Conservation (phyloP, 2,888 invertebrate species). For the Cosmia trapezina region DNA sequence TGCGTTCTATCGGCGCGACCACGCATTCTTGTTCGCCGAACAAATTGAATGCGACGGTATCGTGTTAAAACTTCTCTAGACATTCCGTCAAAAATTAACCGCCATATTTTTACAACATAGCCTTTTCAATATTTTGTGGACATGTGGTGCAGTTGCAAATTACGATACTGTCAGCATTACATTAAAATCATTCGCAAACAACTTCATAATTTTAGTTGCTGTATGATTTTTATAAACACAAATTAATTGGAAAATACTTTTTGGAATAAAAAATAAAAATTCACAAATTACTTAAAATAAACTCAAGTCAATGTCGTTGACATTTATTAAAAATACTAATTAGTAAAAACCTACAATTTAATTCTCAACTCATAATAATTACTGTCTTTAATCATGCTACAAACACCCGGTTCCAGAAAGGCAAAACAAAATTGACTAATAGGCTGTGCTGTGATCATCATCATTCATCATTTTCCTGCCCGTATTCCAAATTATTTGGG, state of each 20-base stretch:
- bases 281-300: background rate
- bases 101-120: background rate
- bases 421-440: background rate
- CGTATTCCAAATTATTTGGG: no score
- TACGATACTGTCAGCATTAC: constrained; percentile 42
- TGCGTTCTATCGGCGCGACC: no score
- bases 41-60: no score
- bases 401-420: background rate
- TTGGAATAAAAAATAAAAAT: constrained; percentile 17
- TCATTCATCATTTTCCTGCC: no score
- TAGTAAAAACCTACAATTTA: constrained; percentile 13
- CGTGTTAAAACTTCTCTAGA: background rate
- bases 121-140: background rate
- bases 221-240: constrained; percentile 11
- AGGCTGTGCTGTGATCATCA: background rate
- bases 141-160: constrained; percentile 36
- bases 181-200: constrained; percentile 37
- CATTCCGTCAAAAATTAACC: background rate
- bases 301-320: background rate
- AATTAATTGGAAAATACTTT: constrained; percentile 29
- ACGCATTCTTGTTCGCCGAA: no score
- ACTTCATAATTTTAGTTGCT: constrained; percentile 10
- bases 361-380: constrained; percentile 18
- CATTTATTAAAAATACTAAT: constrained; percentile 13
- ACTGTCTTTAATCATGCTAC: constrained; percentile 13